Conservation (phyloP, 2,888 invertebrate species). For the Encarsia formosa region DNA sequence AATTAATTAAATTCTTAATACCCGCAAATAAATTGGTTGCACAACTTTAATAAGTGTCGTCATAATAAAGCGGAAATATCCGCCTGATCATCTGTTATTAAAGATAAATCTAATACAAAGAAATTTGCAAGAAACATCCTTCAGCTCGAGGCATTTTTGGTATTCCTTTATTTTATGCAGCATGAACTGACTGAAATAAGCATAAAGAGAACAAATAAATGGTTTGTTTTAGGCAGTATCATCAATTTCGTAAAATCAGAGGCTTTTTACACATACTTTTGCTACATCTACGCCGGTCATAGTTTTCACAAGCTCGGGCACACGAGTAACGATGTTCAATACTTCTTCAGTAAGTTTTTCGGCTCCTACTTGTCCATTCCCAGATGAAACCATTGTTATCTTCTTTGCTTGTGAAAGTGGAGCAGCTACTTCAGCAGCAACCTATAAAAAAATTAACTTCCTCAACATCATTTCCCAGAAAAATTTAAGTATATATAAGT, state of each 20-base stretch:
- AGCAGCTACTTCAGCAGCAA: conserved; percentile 94
- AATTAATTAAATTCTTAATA: too few species aligned
- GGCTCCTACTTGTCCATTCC: conserved; percentile 87
- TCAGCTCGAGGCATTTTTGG: conserved; percentile 27
- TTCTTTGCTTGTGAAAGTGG: conserved; percentile 92
- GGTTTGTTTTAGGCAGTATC: not conserved
- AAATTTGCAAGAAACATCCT: conserved; percentile 17
- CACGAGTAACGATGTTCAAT: conserved; percentile 84
- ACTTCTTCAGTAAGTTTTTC: conserved; percentile 93
- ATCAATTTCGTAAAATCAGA: conserved; percentile 10
- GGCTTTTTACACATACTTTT: conserved; percentile 57
- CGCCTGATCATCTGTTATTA: too few species aligned
- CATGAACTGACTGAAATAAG: conserved; percentile 46
- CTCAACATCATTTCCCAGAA: not conserved
- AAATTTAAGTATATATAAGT: not conserved
- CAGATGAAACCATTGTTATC: conserved; percentile 94
- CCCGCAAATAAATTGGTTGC: too few species aligned
- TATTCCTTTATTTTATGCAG: conserved; percentile 41
- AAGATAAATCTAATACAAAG: conserved; percentile 12
- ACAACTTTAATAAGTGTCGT: too few species aligned
- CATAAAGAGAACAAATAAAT: conserved; percentile 6
- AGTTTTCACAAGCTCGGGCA: conserved; percentile 85
- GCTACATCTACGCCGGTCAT: conserved; percentile 93
- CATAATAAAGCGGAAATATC: too few species aligned
- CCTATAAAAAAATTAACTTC: conserved; percentile 53